Conservation (phyloP, 2,888 invertebrate genomes). For the Auanema sp. region DNA sequence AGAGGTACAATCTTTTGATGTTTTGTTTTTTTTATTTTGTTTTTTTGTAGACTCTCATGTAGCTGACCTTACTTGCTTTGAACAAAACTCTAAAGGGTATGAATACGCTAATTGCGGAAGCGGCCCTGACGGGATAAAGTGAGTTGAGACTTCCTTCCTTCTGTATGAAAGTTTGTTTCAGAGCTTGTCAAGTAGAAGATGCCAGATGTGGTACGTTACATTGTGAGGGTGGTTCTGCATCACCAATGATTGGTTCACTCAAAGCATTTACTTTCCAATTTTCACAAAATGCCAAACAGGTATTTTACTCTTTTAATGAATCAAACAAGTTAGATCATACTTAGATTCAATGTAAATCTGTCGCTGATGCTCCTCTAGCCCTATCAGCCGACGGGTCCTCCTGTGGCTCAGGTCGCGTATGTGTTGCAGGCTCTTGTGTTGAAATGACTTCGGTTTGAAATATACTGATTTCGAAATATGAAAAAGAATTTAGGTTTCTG, state of each 20-base stretch:
- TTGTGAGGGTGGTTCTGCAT: conserved; percentile 79
- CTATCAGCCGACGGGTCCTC: conserved; percentile 49
- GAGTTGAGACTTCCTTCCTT: background rate
- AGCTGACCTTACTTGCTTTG: conserved; percentile 85
- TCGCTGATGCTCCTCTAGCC: conserved; percentile 43
- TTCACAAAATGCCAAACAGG: conserved; percentile 83
- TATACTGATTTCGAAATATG: background rate
- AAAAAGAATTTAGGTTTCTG: conserved; percentile 42
- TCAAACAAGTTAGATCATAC: background rate
- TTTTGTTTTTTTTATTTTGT: conserved; percentile 3
- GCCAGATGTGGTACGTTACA: conserved; percentile 91
- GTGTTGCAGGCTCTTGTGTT: conserved; percentile 45
- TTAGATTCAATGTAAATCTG: conserved; percentile 42
- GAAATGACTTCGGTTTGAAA: conserved; percentile 43
- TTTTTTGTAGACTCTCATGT: conserved; percentile 73
- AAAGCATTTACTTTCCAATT: conserved; percentile 85
- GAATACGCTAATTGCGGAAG: conserved; percentile 90
- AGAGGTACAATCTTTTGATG: conserved; percentile 69
- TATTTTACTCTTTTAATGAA: too few species aligned
- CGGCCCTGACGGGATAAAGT: conserved; percentile 32
- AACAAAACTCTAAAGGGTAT: conserved; percentile 90
- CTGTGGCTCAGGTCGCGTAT: conserved; percentile 50
- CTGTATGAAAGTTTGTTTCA: background rate
- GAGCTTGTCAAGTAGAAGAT: conserved; percentile 68
- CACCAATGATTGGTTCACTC: conserved; percentile 75